Evolutionary conservation across 2,113 vertebrate genomes (phyloP), one percentile per base, ranked within the genome.

Genomic region (Oncorhynchus clarkii): DNA sequence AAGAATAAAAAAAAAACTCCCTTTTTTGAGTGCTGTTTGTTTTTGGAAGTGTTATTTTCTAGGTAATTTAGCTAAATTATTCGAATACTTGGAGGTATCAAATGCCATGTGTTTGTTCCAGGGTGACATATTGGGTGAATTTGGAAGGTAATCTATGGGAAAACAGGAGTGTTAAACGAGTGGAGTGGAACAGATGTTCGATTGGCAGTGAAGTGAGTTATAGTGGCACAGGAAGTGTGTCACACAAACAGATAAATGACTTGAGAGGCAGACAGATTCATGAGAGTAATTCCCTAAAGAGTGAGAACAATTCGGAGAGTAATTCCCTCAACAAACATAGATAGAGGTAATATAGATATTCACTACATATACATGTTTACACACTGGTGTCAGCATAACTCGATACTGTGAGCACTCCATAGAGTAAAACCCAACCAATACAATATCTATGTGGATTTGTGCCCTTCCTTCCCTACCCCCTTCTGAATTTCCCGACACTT

Each of bases 31-130:
- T 85, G 70, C 34, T 59, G 39, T 45, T 45, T 18, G 31, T 67
- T 48, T 74, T 65, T 67, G 14, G 16, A 12, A 16, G 14, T 73
- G 70, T 77, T 74, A 74, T 82, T 54, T 67, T 72, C 3, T 14
- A 83, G 80, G 73, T 78, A 34, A 81, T 83, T 84, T 81, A 59
- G 83, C 77, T 80, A 84, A 88, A 78, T 73, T 77, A 90, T 90
- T 87, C 84, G 74, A 78, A 83, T 62, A 68, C 77, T 76, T 67
- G 67, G 45, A 82, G 65, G 67, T 79, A 82, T 79, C 73, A 73
- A 76, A 80, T 2, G 51, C 24, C 2, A 34, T 51, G 62, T 74
- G 66, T 67, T 82, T 79, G 48, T 74, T 85, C 71, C 59, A 64
- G 48, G 66, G 64, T 54, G 51, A 54, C 51, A 54, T 18, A 54